Evolutionary conservation across 2,888 invertebrate species (phyloP).

Genomic region (Vesta saturnalis): DNA sequence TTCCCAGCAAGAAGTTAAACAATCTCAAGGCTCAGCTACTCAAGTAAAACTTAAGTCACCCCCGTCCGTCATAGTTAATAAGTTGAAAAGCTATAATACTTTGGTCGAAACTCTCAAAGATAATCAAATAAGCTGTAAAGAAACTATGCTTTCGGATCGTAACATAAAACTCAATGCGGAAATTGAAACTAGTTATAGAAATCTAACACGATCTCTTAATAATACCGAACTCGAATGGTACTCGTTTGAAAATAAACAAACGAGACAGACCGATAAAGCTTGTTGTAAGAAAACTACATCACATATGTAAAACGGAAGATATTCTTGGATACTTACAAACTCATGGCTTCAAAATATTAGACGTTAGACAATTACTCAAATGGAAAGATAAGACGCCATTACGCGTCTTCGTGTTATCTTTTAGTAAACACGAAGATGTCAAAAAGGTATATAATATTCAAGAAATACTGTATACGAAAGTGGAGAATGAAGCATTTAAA

Average conservation of each 20-base stretch:
- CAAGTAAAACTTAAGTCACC: slow-evolving; percentile 13
- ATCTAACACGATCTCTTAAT: slow-evolving; percentile 19
- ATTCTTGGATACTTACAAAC: slow-evolving; percentile 12
- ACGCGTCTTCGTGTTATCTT: slow-evolving; percentile 22
- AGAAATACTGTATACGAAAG: slow-evolving; percentile 19
- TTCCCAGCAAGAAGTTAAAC: slow-evolving; percentile 14
- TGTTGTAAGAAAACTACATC: slow-evolving; percentile 21
- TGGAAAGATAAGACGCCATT: slow-evolving; percentile 22
- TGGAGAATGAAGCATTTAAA: slow-evolving; percentile 24
- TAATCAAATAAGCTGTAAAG: slow-evolving; percentile 1
- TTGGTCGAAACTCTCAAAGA: slow-evolving; percentile 11
- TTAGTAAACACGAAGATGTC: slow-evolving; percentile 20
- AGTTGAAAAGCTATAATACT: slow-evolving; percentile 6
- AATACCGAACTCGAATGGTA: slow-evolving; percentile 19
- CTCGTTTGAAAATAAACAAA: slow-evolving; percentile 21
- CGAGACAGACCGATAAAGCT: slow-evolving; percentile 16
- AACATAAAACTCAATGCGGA: slow-evolving; percentile 20
- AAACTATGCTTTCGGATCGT: slow-evolving; percentile 14
- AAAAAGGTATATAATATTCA: slow-evolving; percentile 28
- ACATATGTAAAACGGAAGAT: slow-evolving; percentile 13
- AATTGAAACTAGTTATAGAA: slow-evolving; percentile 20
- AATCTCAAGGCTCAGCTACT: slow-evolving; percentile 5
- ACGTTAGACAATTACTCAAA: slow-evolving; percentile 13
- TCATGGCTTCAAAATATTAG: slow-evolving; percentile 16
- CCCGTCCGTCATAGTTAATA: slow-evolving; percentile 15